Evolutionary conservation across 2,113 vertebrate species (phyloP), one percentile per base, ranked within the genome.

Genomic region (Glaucidium brasilianum): DNA sequence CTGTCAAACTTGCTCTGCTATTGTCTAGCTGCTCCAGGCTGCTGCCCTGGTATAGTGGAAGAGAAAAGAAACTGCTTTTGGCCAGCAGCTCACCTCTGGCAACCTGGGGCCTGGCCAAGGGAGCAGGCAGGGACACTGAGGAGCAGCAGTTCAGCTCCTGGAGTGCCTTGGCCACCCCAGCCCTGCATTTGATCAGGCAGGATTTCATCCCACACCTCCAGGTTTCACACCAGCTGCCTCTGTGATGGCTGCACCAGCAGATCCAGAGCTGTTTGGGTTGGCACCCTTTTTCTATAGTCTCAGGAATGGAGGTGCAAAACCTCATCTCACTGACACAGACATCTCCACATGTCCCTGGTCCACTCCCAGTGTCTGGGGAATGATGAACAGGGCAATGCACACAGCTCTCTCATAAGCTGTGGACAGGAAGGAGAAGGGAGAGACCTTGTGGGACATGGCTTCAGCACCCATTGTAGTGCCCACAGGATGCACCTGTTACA

Each of bases 371-470:
- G 9, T 15, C 22, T 50, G 35, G 10, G 49, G 13, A 62, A 37
- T 37, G 32, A 32, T 0, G 2, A 34, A 67, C 0, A 1, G n/a
- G 39, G 30, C 2, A 2, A 66, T 5, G 21, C 13, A 4, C 45
- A 53, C 18, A n/a, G 30, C 22, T 39, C 3, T 59, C 50, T 37
- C 1, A 1, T 15, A 47, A 71, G 10, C 37, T 53, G 58, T 0
- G 0, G 29, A 58, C 52, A 66, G 29, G 41, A 69, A 7, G 17
- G 41, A n/a, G 30, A 39, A 73, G 17, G 43, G 39, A 59, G 17
- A 34, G 37, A 53, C 45, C 29, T 22, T 45, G 39, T 47, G 25
- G 10, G 66, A 34, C 12, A 10, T 0, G 0, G 43, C 30, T 78
- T 66, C 11, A 4, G 34, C 7, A 10, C 15, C 23, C 26, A 45